Evolutionary conservation across 2,888 invertebrate species (phyloP).

Genomic region (Dicyrtoma fusca): DNA sequence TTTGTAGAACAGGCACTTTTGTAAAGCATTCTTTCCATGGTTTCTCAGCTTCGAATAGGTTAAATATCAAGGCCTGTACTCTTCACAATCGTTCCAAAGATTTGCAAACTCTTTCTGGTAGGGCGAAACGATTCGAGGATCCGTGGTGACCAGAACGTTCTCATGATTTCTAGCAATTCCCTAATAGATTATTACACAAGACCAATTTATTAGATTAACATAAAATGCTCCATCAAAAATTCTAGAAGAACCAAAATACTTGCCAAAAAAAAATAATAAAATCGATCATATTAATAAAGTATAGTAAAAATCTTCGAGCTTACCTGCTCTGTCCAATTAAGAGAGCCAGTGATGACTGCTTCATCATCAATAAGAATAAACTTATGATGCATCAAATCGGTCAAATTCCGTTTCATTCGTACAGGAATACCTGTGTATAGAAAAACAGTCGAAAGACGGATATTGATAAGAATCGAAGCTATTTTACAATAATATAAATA

Average conservation of each 20-base stretch:
- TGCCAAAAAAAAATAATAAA: background rate
- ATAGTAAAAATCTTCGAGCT: conserved; percentile 26
- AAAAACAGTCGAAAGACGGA: background rate
- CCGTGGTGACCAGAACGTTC: conserved; percentile 61
- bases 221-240: background rate
- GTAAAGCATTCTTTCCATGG: too few relatives aligned
- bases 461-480: background rate
- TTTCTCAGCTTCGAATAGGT: too few relatives aligned
- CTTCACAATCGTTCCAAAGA: conserved; percentile 38
- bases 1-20: too few relatives aligned
- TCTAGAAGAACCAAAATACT: too few relatives aligned
- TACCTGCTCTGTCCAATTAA: conserved; percentile 63
- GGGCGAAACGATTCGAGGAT: conserved; percentile 57
- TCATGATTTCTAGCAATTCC: conserved; percentile 61
- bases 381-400: conserved; percentile 63
- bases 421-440: conserved; percentile 45
- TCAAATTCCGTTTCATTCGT: conserved; percentile 43
- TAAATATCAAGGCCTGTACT: background rate
- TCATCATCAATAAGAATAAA: conserved; percentile 61
- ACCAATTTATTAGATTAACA: background rate
- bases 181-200: conserved; percentile 27
- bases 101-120: conserved; percentile 47
- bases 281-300: background rate
- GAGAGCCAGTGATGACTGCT: conserved; percentile 61
- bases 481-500: background rate